Evolutionary conservation across 2,113 vertebrate genomes (phyloP).

Genomic region (Pelecanoides urinatrix): DNA sequence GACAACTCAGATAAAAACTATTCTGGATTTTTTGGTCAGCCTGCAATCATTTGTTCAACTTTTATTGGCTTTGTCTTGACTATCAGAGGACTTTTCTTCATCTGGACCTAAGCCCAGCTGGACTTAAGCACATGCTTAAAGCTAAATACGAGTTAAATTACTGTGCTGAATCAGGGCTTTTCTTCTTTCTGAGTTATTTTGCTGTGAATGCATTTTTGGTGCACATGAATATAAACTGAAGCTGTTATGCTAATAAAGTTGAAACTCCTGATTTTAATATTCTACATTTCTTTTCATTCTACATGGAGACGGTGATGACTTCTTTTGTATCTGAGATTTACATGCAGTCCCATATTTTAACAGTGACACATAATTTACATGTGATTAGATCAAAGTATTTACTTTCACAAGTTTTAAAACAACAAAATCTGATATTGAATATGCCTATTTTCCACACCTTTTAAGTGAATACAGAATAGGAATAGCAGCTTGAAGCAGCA

Average conservation of each 20-base stretch:
- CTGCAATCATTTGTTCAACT: not conserved
- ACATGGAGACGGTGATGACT: conserved; percentile 49
- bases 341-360: conserved; percentile 67
- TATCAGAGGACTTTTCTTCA: conserved; percentile 11
- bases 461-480: conserved; percentile 53
- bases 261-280: conserved; percentile 58
- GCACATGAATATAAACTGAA: conserved; percentile 58
- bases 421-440: conserved; percentile 56
- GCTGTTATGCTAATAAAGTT: conserved; percentile 65
- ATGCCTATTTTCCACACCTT: conserved; percentile 53
- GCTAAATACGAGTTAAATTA: conserved; percentile 32
- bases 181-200: conserved; percentile 57
- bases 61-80: conserved; percentile 4
- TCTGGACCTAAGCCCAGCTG: conserved; percentile 23
- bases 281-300: conserved; percentile 66
- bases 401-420: conserved; percentile 63
- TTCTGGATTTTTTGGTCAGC: not conserved
- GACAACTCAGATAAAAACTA: not conserved
- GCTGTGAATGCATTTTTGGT: conserved; percentile 60
- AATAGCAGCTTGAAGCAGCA: conserved; percentile 63
- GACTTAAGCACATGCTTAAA: conserved; percentile 32
- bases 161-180: conserved; percentile 64
- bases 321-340: conserved; percentile 68
- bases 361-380: conserved; percentile 70
- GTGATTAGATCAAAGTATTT: conserved; percentile 70